A percentile compares a stretch with the other conserved stretches of the same genome.
Conservation (phyloP, 2,113 vertebrate genomes). For the Gorsachius goisagi region DNA sequence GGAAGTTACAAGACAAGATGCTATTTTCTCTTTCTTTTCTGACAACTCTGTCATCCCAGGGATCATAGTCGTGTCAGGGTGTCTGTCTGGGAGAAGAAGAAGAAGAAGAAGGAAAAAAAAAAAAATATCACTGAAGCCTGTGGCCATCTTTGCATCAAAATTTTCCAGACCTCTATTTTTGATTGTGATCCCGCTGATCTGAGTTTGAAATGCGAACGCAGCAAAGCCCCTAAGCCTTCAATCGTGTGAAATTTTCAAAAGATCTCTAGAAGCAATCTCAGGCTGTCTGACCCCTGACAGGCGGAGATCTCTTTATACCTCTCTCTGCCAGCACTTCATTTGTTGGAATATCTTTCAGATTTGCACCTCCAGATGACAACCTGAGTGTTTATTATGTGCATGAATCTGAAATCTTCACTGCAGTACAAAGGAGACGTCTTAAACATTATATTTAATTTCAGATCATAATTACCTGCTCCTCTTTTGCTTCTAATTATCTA, state of each 20-base stretch:
- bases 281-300: constrained; percentile 96
- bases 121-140: constrained; percentile 59
- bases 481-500: constrained; percentile 77
- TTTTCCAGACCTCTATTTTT: constrained; percentile 82
- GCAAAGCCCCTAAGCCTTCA: constrained; percentile 94
- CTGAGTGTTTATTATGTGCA: constrained; percentile 89
- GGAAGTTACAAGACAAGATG: constrained; percentile 77
- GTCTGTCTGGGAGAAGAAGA: constrained; percentile 71
- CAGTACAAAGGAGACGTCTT: constrained; percentile 74
- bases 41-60: constrained; percentile 79
- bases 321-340: constrained; percentile 92
- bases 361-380: constrained; percentile 91
- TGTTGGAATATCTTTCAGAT: constrained; percentile 93
- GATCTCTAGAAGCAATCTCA: constrained; percentile 97
- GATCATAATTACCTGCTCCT: constrained; percentile 64
- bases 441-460: constrained; percentile 79
- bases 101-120: not conserved
- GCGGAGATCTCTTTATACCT: constrained; percentile 90
- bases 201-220: constrained; percentile 93
- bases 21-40: constrained; percentile 79
- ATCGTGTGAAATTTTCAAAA: constrained; percentile 98
- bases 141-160: constrained; percentile 86
- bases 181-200: constrained; percentile 91
- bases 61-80: constrained; percentile 85
- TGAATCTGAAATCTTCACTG: constrained; percentile 80